Evolutionary conservation across 2,888 invertebrate species (phyloP).

Genomic region (Lomographa bimaculata): DNA sequence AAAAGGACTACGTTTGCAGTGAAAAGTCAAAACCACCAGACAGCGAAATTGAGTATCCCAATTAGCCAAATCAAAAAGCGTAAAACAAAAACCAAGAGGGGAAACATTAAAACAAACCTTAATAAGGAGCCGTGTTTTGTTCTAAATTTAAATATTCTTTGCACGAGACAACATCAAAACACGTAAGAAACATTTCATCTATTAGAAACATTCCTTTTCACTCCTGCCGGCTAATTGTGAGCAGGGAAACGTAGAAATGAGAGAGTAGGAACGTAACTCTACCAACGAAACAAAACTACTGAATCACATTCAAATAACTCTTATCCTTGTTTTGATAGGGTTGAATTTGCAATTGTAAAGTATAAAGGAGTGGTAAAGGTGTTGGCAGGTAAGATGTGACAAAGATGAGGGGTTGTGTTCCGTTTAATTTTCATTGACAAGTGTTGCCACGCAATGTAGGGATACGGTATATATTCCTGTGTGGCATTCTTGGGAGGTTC

Average conservation of each 20-base stretch:
- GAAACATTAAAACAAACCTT: too few species aligned
- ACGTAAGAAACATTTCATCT: slow-evolving; percentile 43
- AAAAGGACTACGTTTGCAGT: too few species aligned
- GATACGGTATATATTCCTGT: slow-evolving; percentile 1
- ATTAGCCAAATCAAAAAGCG: too few species aligned
- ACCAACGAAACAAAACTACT: slow-evolving; percentile 8
- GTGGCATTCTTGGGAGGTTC: slow-evolving; percentile 7
- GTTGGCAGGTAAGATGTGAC: slow-evolving; percentile 48
- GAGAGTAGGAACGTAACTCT: slow-evolving; percentile 40
- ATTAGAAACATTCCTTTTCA: slow-evolving; percentile 47
- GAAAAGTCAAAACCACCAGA: too few species aligned
- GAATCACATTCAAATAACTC: slow-evolving; percentile 1
- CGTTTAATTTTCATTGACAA: slow-evolving; percentile 72
- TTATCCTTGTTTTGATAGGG: slow-evolving; percentile 25
- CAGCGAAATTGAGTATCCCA: too few species aligned
- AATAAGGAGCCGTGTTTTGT: too few species aligned
- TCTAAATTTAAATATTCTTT: slow-evolving; percentile 15
- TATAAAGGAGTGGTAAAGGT: slow-evolving; percentile 1
- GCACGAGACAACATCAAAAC: slow-evolving; percentile 29
- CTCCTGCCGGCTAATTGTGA: slow-evolving; percentile 64
- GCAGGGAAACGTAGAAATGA: slow-evolving; percentile 51
- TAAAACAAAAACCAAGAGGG: too few species aligned
- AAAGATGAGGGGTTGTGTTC: slow-evolving; percentile 62
- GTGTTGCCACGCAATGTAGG: slow-evolving; percentile 36
- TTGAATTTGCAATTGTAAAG: slow-evolving; percentile 27